Base-by-base conservation (phyloP, 1,140 invertebrate genomes). In the Magallana gigas region DNA sequence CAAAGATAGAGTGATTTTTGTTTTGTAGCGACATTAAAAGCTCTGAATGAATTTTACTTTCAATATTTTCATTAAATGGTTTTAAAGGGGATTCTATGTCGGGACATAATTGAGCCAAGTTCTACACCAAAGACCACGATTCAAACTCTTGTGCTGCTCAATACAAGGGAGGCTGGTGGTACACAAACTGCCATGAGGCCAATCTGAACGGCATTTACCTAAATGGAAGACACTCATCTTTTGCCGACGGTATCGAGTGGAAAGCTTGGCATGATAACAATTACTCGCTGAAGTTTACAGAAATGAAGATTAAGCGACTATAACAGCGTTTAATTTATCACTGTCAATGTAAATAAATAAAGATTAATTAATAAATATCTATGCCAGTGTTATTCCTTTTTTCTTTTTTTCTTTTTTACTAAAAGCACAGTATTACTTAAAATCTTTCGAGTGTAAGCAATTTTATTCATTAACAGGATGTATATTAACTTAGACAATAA, bases 131-230 rank as follows among this genome's bases (percentile, higher is more conserved):
- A 84, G 96, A 96, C 93, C 90, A 88, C 11, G 94, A 95, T 36
- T 36, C 57, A 8, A 71, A 86, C 57, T 59, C 4, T 57, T 57
- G 68, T 59, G 57, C n/a, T 8, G 14, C 8, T 12, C 80, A 9
- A 48, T 84, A 36, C n/a, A 84, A 62, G 48, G 95, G 95, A 0
- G 96, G 95, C 6, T 96, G 96, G 96, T 96, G 96, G 96, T 96
- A 96, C 91, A 94, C 95, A 90, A 95, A 94, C 94, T 96, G 96
- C 88, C 96, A 96, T 89, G 95, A 96, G 90, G 92, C 95, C 29
- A 96, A 96, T 92, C 92, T 96, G 64, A 96, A 96, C 91, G 96
- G 96, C 6, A 91, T 95, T 36, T 96, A 96, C 92, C 94, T 94
- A 59, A 89, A 58, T 92, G 91, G 90, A 8, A 71, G 76, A 16